Percentiles rank a stretch among this genome's conserved stretches.
Evolutionary conservation across 2,113 vertebrate genomes (phyloP).

Genomic region (Bos indicus): DNA sequence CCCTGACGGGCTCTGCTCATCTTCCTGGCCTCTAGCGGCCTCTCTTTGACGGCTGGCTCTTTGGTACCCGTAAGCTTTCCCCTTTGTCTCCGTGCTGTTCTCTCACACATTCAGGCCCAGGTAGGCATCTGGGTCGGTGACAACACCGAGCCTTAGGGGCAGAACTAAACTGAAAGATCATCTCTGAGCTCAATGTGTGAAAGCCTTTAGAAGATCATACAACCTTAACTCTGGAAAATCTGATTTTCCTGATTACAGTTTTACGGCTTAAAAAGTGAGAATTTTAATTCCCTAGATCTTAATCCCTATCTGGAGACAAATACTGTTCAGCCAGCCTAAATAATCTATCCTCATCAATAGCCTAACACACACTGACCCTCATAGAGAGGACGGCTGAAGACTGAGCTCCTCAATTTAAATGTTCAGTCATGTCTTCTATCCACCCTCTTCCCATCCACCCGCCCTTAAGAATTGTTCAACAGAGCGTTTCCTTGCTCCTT

Average conservation of each 20-base stretch:
- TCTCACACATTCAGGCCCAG: background rate
- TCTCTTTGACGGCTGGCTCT: background rate
- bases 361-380: background rate
- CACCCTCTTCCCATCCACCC: background rate
- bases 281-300: background rate
- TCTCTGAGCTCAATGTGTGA: background rate
- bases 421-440: background rate
- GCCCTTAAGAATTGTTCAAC: background rate
- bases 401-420: background rate
- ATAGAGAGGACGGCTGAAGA: background rate
- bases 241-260: background rate
- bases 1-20: background rate
- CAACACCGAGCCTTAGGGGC: background rate
- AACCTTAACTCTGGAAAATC: background rate
- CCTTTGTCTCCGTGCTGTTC: no score
- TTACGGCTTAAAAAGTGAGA: background rate
- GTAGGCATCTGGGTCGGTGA: background rate
- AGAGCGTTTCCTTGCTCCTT: conserved; percentile 35
- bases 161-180: background rate
- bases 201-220: background rate
- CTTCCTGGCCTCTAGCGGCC: background rate
- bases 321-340: background rate
- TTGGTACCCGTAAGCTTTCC: background rate
- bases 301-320: background rate
- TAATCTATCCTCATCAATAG: background rate